These are phyloP conservation scores for Phenacoccus solenopsis DNA, from an alignment of 1,140 invertebrate species.

Conservation along the genomic window DNA sequence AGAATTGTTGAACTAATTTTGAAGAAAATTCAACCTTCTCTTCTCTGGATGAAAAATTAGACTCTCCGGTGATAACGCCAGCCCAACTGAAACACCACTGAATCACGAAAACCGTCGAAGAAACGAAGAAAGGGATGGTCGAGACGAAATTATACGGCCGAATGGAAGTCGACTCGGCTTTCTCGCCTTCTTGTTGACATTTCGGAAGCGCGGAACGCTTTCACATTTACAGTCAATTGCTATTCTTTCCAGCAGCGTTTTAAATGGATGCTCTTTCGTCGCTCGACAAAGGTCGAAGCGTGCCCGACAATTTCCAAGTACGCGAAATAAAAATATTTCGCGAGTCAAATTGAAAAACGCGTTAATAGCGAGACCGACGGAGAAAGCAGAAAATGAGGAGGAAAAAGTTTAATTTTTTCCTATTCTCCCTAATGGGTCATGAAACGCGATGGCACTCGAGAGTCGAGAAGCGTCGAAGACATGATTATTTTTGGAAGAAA, in stretches of 20 bases:
- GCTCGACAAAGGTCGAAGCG: neutral
- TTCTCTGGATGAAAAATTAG: no score
- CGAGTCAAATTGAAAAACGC: neutral
- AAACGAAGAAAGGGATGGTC: no score
- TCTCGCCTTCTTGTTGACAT: neutral
- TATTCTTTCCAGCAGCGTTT: conserved; percentile 1
- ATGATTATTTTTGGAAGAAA: no score
- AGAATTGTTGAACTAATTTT: no score
- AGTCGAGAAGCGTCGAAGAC: no score
- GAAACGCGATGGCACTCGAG: no score
- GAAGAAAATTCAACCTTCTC: no score
- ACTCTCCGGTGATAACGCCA: no score
- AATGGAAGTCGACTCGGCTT: neutral
- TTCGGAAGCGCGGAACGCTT: neutral
- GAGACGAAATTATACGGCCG: neutral
- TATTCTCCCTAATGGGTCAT: no score
- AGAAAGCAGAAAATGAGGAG: neutral
- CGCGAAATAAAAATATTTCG: neutral
- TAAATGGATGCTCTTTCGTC: neutral
- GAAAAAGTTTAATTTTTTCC: neutral
- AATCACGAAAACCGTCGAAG: no score
- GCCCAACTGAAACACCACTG: no score
- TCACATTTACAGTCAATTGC: neutral
- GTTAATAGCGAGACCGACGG: neutral
- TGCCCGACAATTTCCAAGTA: no score